Evolutionary conservation across 1,140 invertebrate genomes (phyloP), one percentile per base, ranked within the genome.

Genomic region (Sipha flava): DNA sequence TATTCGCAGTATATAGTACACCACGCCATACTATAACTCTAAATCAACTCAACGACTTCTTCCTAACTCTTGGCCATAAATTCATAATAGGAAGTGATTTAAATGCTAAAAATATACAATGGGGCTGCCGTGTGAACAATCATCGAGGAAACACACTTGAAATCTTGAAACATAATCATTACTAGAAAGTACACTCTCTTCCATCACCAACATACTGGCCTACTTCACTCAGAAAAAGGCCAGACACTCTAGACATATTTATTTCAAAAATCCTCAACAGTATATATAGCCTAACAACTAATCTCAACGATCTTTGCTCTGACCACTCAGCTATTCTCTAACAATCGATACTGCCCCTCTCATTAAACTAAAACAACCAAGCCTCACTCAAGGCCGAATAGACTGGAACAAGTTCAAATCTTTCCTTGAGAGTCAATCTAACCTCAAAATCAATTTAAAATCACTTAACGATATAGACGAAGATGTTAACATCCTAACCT

Each of bases 381-480:
- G n/a, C 14, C 49, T 26, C 21, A 52, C 23, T 5, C 7, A 23
- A 52, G 49, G n/a, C 9, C 49, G 23, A 52, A 70, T 70, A 3
- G 37, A 47, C 66, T 70, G 40, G 40, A 16, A 16, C 0, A 70
- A 23, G 6, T 59, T 59, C 54, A 59, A 21, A 59, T 59, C 21
- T 14, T 23, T 21, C 54, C 54, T 59, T 29, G 54, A 59, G 9
- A 59, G 12, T 12, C n/a, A 59, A 59, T 4, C 4, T 5, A 59
- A 59, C 21, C 54, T 23, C 21, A 59, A 23, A 23, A 4, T 29
- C 7, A 59, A 21, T 10, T 59, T 59, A 59, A 59, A 59, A 23
- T 59, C 54, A 5, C n/a, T 14, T 4, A 59, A 79, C n/a, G 52
- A 59, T 18, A 79, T 59, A 64, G 79, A 80, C 23, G 79, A 64